Base-by-base conservation (phyloP, 2,113 vertebrate genomes). In the Antidorcas marsupialis region DNA sequence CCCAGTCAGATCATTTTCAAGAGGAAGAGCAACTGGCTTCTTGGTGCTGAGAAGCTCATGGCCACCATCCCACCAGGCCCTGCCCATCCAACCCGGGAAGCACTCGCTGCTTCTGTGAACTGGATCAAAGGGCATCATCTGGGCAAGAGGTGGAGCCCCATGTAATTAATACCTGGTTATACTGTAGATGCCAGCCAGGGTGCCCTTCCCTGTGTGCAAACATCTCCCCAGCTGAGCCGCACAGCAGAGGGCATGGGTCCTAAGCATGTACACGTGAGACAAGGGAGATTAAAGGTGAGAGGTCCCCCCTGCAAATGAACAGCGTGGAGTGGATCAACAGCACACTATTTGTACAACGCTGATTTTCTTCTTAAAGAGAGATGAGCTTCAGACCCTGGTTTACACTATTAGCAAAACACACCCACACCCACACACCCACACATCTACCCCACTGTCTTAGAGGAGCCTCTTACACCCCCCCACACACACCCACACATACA, bases 341-440 rank as follows among this genome's bases (percentile, higher is more conserved):
- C 83, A 79, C 2, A 0, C 53, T 95, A 33, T 62, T 52, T 94
- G 88, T 59, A 86, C 84, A 94, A 45, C 0, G 1, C 67, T n/a
- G 74, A 13, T 30, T 83, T 71, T 89, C 87, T 94, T 91, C 84
- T 60, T 82, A 57, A 95, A 93, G 94, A 97, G 76, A 95, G 94
- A 92, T 64, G 94, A 90, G 96, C 86, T 96, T 43, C 55, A 17
- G 86, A 36, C 87, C 78, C 55, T 59, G 59, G 74, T 90, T 94
- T 96, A 96, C 15, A 94, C 62, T 93, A 87, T 97, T 67, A 98
- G 88, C 59, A 95, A 97, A 19, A 90, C 91, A 97, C 57, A 88
- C 43, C 60, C 59, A 57, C 23, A 43, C 60, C 6, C 47, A 5
- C 36, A n/a, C 55, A n/a, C n/a, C n/a, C n/a, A n/a, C n/a, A n/a